These are phyloP conservation scores for Coracopsis vasa DNA, from an alignment of 2,113 vertebrate species.

Conservation along the genomic window DNA sequence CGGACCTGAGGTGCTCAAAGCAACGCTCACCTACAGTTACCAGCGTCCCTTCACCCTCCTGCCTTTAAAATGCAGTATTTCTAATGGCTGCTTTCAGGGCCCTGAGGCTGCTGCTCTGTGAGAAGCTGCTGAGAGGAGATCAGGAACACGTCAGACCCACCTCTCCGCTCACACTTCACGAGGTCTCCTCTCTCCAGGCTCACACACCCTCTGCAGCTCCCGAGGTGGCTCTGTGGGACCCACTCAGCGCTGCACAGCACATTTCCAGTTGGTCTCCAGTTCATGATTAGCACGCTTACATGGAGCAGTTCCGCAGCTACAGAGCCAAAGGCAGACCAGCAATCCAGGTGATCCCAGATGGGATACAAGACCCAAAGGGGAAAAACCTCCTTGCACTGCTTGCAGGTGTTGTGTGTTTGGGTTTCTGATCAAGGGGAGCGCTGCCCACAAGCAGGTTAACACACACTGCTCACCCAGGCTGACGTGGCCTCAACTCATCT, in stretches of 20 bases:
- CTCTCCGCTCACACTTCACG: background rate
- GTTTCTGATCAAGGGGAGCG: background rate
- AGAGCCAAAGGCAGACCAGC: background rate
- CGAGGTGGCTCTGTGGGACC: background rate
- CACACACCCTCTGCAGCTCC: background rate
- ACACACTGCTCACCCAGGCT: background rate
- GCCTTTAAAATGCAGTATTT: background rate
- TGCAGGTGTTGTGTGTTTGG: background rate
- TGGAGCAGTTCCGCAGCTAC: background rate
- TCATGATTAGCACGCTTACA: background rate
- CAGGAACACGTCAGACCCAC: constrained; percentile 50
- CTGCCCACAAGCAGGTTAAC: background rate
- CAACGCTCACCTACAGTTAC: constrained; percentile 31
- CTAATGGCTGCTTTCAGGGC: background rate
- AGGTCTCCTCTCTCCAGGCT: background rate
- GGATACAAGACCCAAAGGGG: background rate
- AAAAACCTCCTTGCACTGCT: rapidly evolving
- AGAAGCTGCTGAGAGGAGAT: constrained; percentile 32
- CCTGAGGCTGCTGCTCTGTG: background rate
- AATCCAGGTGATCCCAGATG: background rate
- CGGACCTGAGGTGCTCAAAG: background rate
- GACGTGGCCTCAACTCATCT: background rate
- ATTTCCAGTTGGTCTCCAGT: background rate
- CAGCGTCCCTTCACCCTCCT: constrained; percentile 45
- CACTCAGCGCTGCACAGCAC: background rate